These are phyloP conservation scores for Euglossa dilemma DNA, from an alignment of 1,140 invertebrate species.

Conservation along the genomic window DNA sequence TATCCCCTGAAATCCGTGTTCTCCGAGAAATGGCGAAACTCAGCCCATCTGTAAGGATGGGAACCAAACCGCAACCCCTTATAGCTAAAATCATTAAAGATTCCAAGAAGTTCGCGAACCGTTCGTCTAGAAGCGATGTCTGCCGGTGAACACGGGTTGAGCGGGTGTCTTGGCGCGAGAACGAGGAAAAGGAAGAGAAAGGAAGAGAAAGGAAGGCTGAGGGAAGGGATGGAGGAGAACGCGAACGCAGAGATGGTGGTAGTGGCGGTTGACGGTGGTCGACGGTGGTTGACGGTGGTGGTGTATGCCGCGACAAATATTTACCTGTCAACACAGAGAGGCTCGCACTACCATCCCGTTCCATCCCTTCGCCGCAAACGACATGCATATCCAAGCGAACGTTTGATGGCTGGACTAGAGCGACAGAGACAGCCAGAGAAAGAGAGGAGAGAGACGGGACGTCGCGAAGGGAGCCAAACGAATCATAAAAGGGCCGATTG, in stretches of 20 bases:
- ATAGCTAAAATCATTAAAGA: background rate
- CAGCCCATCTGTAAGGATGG: no score
- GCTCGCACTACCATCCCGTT: conserved; percentile 69
- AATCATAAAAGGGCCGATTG: conserved; percentile 67
- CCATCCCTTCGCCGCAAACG: conserved; percentile 71
- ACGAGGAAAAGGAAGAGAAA: conserved; percentile 17
- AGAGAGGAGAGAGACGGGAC: conserved; percentile 11
- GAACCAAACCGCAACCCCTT: no score
- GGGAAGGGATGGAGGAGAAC: conserved; percentile 53
- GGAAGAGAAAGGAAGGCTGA: background rate
- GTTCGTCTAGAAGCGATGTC: background rate
- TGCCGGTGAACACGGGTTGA: background rate
- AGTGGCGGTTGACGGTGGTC: conserved; percentile 56
- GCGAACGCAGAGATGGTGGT: conserved; percentile 63
- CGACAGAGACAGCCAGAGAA: background rate
- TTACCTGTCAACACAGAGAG: conserved; percentile 79
- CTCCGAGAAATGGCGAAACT: no score
- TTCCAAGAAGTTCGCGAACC: no score
- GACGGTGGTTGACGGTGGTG: conserved; percentile 73
- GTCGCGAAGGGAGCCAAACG: conserved; percentile 51
- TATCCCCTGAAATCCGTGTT: no score
- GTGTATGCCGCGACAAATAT: conserved; percentile 80
- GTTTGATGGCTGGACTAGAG: conserved; percentile 51
- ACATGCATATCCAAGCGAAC: conserved; percentile 70
- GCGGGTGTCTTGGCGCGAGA: conserved; percentile 20